Percentiles rank a stretch among this genome's conserved stretches.
Evolutionary conservation across 2,888 invertebrate genomes (phyloP).

Genomic region (Abrostola triplasia): DNA sequence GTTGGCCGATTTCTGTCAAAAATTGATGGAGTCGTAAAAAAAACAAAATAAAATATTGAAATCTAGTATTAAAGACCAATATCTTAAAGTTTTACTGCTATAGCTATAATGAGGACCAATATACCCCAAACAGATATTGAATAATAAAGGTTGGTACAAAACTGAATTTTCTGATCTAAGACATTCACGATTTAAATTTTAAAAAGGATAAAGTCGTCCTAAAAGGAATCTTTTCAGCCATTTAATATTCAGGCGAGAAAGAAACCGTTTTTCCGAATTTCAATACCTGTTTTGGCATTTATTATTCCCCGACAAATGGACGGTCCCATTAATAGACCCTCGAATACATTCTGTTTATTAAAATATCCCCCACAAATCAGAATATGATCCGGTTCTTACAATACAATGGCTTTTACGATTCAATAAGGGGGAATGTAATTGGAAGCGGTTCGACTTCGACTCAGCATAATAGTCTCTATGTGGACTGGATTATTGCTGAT

Average conservation of each 20-base stretch:
- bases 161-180: not conserved
- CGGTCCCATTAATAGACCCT: constrained; percentile 28
- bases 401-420: constrained; percentile 55
- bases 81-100: no score
- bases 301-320: constrained; percentile 38
- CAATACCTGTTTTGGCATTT: constrained; percentile 47
- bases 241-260: constrained; percentile 24
- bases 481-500: constrained; percentile 46
- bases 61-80: no score
- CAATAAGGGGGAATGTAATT: constrained; percentile 51
- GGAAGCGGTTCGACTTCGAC: constrained; percentile 27
- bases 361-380: constrained; percentile 51
- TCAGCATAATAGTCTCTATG: constrained; percentile 44
- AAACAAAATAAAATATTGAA: no score
- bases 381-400: constrained; percentile 45
- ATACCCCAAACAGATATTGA: no score
- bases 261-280: constrained; percentile 17
- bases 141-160: not conserved
- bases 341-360: constrained; percentile 53
- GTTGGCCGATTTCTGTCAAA: no score
- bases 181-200: constrained; percentile 4
- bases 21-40: no score
- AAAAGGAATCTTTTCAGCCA: constrained; percentile 21
- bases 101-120: no score
- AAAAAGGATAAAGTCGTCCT: constrained; percentile 3